Percentiles rank a stretch among this genome's conserved stretches.
phyloP scores from a whole-genome alignment of 2,113 vertebrate genomes.

The Enhydra lutris region DNA sequence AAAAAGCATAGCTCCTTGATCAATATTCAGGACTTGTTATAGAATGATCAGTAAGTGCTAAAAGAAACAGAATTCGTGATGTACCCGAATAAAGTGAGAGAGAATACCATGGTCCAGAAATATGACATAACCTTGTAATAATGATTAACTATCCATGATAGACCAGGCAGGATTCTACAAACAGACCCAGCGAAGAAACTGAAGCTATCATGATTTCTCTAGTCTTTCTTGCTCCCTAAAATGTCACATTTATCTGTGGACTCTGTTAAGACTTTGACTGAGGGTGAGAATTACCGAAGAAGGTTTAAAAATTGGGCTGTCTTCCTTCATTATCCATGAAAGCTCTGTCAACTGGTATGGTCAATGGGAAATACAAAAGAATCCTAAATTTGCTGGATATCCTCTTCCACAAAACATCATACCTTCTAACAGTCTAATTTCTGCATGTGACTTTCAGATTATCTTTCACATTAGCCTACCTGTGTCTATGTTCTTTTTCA shows the following conservation, averaged over 20 bases:
- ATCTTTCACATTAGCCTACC: background rate
- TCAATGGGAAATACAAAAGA: background rate
- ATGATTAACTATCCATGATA: background rate
- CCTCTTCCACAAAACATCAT: background rate
- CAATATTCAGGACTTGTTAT: slow-evolving; percentile 40
- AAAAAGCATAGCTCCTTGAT: slow-evolving; percentile 63
- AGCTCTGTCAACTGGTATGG: background rate
- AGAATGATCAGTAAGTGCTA: background rate
- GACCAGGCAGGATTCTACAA: background rate
- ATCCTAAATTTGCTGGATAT: background rate
- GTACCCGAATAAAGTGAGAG: background rate
- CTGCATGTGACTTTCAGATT: background rate
- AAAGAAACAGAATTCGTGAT: background rate
- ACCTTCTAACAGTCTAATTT: background rate
- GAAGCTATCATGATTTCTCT: background rate
- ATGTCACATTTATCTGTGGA: background rate
- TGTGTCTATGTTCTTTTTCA: background rate
- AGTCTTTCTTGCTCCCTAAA: background rate
- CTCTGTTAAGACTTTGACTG: background rate
- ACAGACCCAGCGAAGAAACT: background rate
- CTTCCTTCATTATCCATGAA: background rate
- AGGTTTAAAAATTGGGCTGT: background rate
- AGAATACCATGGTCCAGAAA: background rate
- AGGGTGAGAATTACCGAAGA: background rate
- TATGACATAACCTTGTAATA: background rate